Evolutionary conservation across 2,888 invertebrate genomes (phyloP).

Genomic region (Rhingia campestris): DNA sequence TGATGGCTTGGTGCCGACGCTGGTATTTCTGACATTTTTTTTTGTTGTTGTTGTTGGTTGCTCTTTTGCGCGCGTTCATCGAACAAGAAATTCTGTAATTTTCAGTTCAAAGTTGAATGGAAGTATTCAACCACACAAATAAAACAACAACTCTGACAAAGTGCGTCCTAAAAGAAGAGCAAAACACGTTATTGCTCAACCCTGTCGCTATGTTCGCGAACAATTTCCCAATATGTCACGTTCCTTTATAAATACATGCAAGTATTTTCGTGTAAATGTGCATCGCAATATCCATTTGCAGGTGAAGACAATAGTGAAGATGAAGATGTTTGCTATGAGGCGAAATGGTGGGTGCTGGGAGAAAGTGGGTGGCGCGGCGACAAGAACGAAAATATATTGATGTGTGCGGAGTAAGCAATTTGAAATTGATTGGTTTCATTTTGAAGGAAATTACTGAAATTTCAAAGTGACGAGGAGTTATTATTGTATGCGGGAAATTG

Average conservation of each 20-base stretch:
- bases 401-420: conserved; percentile 16
- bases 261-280: conserved; percentile 4
- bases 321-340: conserved; percentile 22
- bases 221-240: conserved; percentile 62
- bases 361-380: background rate
- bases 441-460: conserved; percentile 2
- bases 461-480: conserved; percentile 5
- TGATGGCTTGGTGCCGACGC: conserved; percentile 4
- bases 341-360: background rate
- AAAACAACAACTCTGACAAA: conserved; percentile 6
- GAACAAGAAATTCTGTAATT: conserved; percentile 29
- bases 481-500: background rate
- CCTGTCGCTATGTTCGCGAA: conserved; percentile 34
- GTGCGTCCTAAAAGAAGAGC: background rate
- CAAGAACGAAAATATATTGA: no score
- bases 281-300: background rate
- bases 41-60: background rate
- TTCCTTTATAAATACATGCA: conserved; percentile 15
- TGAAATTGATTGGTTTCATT: conserved; percentile 50
- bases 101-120: conserved; percentile 56
- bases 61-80: background rate
- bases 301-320: background rate
- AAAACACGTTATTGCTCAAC: conserved; percentile 30
- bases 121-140: conserved; percentile 1
- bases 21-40: conserved; percentile 6